Conservation (phyloP, 2,888 invertebrate species). For the Epistrophella euchroma region DNA sequence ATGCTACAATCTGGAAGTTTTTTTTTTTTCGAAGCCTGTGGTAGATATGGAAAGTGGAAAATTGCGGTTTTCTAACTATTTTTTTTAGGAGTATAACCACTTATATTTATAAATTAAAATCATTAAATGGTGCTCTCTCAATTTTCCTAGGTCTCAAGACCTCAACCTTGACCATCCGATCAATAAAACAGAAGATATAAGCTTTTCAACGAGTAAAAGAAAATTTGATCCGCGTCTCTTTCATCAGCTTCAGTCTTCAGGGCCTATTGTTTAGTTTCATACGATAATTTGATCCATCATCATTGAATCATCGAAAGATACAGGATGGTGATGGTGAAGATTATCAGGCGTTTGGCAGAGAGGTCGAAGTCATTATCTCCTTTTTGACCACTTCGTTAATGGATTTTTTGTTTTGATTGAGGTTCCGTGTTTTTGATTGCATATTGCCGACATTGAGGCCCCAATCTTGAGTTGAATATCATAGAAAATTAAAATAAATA, state of each 20-base stretch:
- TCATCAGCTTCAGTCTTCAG: neutral
- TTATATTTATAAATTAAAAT: too few relatives aligned
- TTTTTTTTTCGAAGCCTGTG: too few relatives aligned
- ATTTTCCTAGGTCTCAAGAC: too few relatives aligned
- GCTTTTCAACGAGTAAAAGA: too few relatives aligned
- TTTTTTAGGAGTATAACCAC: too few relatives aligned
- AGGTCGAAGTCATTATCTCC: slow-evolving; percentile 66
- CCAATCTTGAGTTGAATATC: slow-evolving; percentile 61
- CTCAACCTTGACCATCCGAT: too few relatives aligned
- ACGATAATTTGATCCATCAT: slow-evolving; percentile 49
- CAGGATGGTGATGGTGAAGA: slow-evolving; percentile 33
- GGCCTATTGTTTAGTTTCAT: slow-evolving; percentile 23
- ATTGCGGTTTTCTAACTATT: too few relatives aligned
- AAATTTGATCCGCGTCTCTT: too few relatives aligned
- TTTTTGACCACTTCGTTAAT: slow-evolving; percentile 62
- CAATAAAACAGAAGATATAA: too few relatives aligned
- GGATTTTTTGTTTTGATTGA: slow-evolving; percentile 40
- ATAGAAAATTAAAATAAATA: slow-evolving; percentile 54
- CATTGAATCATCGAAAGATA: slow-evolving; percentile 51
- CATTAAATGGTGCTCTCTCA: too few relatives aligned
- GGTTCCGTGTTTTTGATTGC: slow-evolving; percentile 66
- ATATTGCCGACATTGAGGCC: slow-evolving; percentile 50
- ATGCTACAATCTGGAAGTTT: too few relatives aligned
- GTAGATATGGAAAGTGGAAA: too few relatives aligned
- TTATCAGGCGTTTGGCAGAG: slow-evolving; percentile 50